phyloP scores from a whole-genome alignment of 2,113 vertebrate species.

The Nansenia antarctica region DNA sequence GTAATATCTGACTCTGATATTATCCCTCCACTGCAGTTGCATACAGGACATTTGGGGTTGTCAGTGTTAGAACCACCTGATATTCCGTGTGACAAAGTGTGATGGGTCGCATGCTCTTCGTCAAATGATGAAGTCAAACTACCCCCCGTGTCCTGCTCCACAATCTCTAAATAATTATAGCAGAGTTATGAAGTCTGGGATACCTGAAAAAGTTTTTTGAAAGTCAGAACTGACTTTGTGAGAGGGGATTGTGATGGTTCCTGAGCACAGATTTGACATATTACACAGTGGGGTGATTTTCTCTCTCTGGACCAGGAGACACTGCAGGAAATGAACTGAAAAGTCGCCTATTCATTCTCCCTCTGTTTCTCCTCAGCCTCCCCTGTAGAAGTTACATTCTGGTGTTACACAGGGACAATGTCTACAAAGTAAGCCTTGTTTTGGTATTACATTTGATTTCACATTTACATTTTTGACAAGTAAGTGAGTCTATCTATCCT shows the following conservation, averaged over 20 bases:
- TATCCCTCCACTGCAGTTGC: no score
- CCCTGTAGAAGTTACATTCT: no score
- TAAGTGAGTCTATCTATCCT: no score
- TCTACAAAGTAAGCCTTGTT: no score
- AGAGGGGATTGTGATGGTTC: constrained; percentile 37
- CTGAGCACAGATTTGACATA: constrained; percentile 52
- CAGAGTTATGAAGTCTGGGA: constrained; percentile 16
- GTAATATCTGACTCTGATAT: not conserved
- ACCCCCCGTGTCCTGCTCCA: not conserved
- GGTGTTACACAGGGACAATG: no score
- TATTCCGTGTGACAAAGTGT: not conserved
- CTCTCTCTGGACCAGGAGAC: constrained; percentile 47
- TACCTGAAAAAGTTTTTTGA: constrained; percentile 41
- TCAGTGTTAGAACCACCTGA: no score
- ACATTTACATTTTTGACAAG: no score
- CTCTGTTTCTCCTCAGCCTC: constrained; percentile 26
- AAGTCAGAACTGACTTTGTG: constrained; percentile 37
- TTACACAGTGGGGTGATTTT: constrained; percentile 45
- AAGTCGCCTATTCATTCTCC: constrained; percentile 57
- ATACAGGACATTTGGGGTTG: no score
- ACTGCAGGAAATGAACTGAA: constrained; percentile 58
- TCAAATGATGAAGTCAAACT: not conserved
- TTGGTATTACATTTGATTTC: no score
- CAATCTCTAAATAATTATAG: constrained; percentile 5
- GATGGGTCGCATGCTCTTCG: not conserved